Base-by-base conservation (phyloP, 2,797 vertebrate species). In the Ctenopoma kingsleyae region DNA sequence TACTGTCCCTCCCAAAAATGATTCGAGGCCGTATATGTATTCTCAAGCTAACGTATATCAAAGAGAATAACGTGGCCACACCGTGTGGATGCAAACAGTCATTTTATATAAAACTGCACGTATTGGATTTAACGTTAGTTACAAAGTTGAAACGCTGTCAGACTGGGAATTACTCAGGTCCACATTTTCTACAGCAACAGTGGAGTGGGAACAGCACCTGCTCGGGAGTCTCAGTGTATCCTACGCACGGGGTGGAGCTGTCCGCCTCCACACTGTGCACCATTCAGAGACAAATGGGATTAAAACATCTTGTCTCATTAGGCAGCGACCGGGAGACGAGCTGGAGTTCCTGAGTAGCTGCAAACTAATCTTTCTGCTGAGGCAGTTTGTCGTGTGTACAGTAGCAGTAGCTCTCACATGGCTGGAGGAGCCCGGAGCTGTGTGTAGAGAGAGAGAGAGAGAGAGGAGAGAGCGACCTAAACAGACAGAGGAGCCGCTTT, bases 281-380 rank as follows among this genome's bases (percentile, higher is more conserved):
- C 61, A 53, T 16, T 6, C 15, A 27, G 59, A 87, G 66, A 89
- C 83, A 90, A 91, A 92, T 83, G 89, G 82, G 94, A 95, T 95
- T 94, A 95, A 91, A 91, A 90, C 91, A 89, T 93, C 90, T 86
- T 54, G 92, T 86, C 82, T 92, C 76, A 91, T 92, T 89, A 92
- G 74, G 63, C 80, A 78, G 54, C 64, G 71, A 69, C 78, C 49
- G 65, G 50, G 68, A 80, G 80, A 85, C 81, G 81, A 83, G 76
- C 67, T 3, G 53, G 69, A 82, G 78, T 80, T 44, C 49, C 17
- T 0, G 73, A 50, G 63, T 17, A 66, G 69, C 74, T 41, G 62
- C 71, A 48, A 71, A 79, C 73, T 81, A 71, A 77, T 83, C 75
- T 62, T 58, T 63, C 7, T 52, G 48, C 52, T 15, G 56, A 58